Percentiles rank a stretch among this genome's conserved stretches.
These are phyloP conservation scores for Epinephelus fuscoguttatus DNA, from an alignment of 2,113 vertebrate species.

Conservation along the genomic window DNA sequence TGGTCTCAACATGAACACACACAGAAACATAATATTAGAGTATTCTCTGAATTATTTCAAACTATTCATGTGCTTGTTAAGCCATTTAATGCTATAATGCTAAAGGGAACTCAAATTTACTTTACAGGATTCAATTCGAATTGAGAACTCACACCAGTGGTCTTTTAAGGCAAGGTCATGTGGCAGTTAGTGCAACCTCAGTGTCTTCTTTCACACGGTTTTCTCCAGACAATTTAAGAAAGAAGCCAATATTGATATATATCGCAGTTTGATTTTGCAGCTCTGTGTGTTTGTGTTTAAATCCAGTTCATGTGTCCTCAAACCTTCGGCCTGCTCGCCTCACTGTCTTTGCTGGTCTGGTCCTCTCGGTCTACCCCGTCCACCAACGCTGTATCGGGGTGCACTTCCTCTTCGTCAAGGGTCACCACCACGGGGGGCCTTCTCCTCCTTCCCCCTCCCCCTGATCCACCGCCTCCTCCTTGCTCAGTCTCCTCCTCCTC, in stretches of 20 bases:
- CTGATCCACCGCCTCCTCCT: constrained; percentile 62
- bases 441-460: constrained; percentile 70
- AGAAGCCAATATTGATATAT: constrained; percentile 36
- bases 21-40: constrained; percentile 25
- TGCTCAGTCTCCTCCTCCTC: constrained; percentile 73
- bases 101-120: constrained; percentile 16
- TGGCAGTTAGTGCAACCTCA: constrained; percentile 70
- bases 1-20: constrained; percentile 39
- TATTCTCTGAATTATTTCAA: neutral
- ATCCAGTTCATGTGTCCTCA: constrained; percentile 59
- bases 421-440: constrained; percentile 83
- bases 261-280: constrained; percentile 44
- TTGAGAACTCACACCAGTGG: constrained; percentile 26
- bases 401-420: constrained; percentile 90
- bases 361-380: constrained; percentile 48
- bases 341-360: constrained; percentile 67
- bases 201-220: neutral
- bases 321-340: constrained; percentile 57
- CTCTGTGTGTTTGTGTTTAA: constrained; percentile 34
- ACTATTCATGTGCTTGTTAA: constrained; percentile 27
- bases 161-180: constrained; percentile 65
- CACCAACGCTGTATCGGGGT: constrained; percentile 87
- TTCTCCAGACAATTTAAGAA: constrained; percentile 23
- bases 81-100: neutral
- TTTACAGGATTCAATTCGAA: constrained; percentile 41